phyloP scores from a whole-genome alignment of 2,113 vertebrate species.

The Irena cyanogastra region DNA sequence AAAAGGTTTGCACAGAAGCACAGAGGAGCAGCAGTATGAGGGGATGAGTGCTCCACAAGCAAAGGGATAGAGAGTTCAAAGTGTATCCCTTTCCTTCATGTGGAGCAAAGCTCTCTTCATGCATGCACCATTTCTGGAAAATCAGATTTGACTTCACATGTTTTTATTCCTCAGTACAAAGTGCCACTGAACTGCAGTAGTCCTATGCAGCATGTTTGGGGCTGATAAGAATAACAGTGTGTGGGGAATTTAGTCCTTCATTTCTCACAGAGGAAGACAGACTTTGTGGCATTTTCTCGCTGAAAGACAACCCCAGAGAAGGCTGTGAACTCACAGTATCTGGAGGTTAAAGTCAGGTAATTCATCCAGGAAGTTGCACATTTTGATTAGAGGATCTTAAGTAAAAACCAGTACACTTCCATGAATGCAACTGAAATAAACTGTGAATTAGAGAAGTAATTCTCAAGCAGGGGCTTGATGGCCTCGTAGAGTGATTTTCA shows the following conservation, averaged over 20 bases:
- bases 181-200: constrained; percentile 22
- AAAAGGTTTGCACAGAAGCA: background rate
- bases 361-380: background rate
- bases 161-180: constrained; percentile 44
- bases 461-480: background rate
- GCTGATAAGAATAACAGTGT: constrained; percentile 44
- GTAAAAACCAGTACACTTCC: background rate
- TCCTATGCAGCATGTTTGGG: constrained; percentile 18
- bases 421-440: background rate
- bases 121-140: constrained; percentile 24
- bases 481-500: background rate
- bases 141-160: background rate
- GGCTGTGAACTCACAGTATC: constrained; percentile 7
- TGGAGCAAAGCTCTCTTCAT: constrained; percentile 20
- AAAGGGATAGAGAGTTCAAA: background rate
- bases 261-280: background rate
- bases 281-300: background rate
- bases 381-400: background rate
- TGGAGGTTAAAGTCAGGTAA: background rate
- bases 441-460: background rate
- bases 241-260: background rate
- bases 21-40: background rate
- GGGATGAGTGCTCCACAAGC: background rate
- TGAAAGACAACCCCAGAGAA: background rate
- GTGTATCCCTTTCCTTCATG: background rate